phyloP scores from a whole-genome alignment of 2,888 invertebrate genomes.

The Gnatocerus cornutus region DNA sequence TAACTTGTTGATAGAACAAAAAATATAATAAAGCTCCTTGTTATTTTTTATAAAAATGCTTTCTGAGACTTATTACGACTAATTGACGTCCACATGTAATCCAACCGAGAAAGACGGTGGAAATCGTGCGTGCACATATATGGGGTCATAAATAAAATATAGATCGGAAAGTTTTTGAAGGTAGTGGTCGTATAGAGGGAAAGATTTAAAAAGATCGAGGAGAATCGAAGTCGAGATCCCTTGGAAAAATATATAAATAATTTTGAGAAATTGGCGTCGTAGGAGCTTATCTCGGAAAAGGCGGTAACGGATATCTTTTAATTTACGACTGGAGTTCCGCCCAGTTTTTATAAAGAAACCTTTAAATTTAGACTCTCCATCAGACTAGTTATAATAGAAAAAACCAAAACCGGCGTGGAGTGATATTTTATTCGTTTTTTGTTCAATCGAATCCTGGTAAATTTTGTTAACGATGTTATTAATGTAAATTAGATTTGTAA shows the following conservation, averaged over 20 bases:
- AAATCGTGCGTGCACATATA: constrained; percentile 28
- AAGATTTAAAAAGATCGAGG: constrained; percentile 35
- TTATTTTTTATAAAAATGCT: no score
- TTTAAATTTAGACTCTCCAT: neutral
- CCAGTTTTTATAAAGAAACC: constrained; percentile 13
- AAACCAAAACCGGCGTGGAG: no score
- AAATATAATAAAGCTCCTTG: no score
- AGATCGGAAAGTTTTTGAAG: constrained; percentile 25
- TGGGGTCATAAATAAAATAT: constrained; percentile 38
- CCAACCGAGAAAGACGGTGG: constrained; percentile 11
- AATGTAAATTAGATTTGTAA: no score
- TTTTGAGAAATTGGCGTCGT: constrained; percentile 46
- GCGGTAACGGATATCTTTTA: constrained; percentile 43
- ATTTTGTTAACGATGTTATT: no score
- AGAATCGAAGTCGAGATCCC: constrained; percentile 40
- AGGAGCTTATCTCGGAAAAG: constrained; percentile 40
- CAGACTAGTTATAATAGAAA: constrained; percentile 4
- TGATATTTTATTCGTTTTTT: no score
- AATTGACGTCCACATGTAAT: constrained; percentile 20
- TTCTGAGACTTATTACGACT: no score
- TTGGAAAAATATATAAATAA: constrained; percentile 47
- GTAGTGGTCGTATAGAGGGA: constrained; percentile 21
- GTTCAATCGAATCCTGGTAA: neutral
- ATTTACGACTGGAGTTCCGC: constrained; percentile 38
- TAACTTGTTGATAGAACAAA: constrained; percentile 5